Evolutionary conservation across 92 coral and sea anemone species (phyloP).

Genomic region (Pocillopora grandis): DNA sequence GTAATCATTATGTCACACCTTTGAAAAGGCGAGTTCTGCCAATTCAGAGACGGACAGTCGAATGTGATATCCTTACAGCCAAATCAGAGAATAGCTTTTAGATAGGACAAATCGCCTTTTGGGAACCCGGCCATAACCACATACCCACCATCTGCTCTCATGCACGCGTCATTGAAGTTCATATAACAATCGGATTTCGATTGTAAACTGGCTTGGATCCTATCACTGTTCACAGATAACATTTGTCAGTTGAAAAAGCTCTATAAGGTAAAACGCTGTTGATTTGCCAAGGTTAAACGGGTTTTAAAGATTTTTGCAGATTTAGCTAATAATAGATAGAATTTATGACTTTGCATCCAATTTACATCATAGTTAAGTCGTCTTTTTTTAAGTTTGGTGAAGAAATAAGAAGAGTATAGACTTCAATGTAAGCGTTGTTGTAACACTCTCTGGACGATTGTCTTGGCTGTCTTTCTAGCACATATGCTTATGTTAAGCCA

Average conservation of each 20-base stretch:
- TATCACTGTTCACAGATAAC: background rate
- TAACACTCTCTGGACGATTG: background rate
- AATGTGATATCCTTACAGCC: background rate
- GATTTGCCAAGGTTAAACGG: conserved; percentile 26
- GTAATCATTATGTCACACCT: too few species aligned
- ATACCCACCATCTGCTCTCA: too few species aligned
- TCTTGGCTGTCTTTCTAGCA: too few species aligned
- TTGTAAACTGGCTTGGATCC: too few species aligned
- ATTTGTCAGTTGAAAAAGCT: background rate
- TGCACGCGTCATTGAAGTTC: too few species aligned
- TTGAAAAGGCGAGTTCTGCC: background rate
- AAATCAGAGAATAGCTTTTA: background rate
- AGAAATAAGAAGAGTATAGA: background rate
- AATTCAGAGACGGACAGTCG: background rate
- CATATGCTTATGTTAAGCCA: too few species aligned
- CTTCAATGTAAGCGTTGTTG: background rate
- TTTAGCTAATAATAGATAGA: background rate
- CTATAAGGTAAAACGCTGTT: background rate
- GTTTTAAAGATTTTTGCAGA: background rate
- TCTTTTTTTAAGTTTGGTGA: background rate
- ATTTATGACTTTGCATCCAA: background rate
- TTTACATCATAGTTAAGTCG: background rate
- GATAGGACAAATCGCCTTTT: too few species aligned
- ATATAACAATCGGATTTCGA: too few species aligned
- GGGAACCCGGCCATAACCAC: too few species aligned